Evolutionary conservation across 2,113 vertebrate genomes (phyloP), one percentile per base, ranked within the genome.

Genomic region (Stigmatopora nigra): DNA sequence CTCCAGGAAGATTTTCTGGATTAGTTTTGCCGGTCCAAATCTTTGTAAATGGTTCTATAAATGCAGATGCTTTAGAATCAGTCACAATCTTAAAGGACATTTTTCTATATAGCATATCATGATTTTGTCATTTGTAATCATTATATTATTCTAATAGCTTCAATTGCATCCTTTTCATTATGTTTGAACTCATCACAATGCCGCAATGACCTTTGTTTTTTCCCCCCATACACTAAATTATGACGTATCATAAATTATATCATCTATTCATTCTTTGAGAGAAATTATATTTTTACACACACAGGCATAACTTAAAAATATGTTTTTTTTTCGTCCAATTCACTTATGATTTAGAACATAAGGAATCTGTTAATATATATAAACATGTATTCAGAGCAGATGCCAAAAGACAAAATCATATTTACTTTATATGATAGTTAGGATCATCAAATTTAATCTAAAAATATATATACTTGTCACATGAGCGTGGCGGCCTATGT

Each of bases 21-120:
- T 61, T 46, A 44, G 19, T 52, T 14, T 36, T 49, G 47, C 63
- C 31, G 67, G 55, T 16, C 41, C 57, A 67, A 61, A 48, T 44
- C 35, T 31, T 20, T 7, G 25, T 19, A 56, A 22, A 22, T 56
- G 53, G 53, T 31, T 56, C 53, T 14, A 31, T 7, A 31, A 22
- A 31, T 31, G 22, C 53, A 31, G 53, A 31, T 31, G 53, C 53
- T 3, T 31, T 56, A 22, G 22, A 56, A 56, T 56, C 13, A 31
- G 53, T 15, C 22, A 56, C 25, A 56, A 6, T 5, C 51, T 53
- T 53, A 10, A 20, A 4, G 9, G 8, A 19, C 2, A n/a, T 13
- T 19, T 19, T 20, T 22, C 12, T 3, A 14, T 22, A 15, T 22
- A 56, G 25, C 25, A 13, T 3, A 56, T 56, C 7, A 9, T 22